Conservation (phyloP, 2,888 invertebrate species). For the Cheilosia scutellata region DNA sequence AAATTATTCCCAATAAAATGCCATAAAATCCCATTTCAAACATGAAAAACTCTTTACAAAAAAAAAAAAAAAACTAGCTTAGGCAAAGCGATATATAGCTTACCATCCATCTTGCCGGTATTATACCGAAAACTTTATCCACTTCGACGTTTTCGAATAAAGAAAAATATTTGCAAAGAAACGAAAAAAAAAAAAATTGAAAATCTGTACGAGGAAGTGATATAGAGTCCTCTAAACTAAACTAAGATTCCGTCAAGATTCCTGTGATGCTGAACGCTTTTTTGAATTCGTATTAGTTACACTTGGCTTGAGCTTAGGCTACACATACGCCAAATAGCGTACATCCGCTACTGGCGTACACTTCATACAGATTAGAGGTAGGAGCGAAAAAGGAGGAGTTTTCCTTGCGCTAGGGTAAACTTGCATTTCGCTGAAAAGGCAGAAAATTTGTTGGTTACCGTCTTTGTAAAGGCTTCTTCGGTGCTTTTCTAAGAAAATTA, state of each 20-base stretch:
- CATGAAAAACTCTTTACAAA: slow-evolving; percentile 12
- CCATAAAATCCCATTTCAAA: slow-evolving; percentile 41
- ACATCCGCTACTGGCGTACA: slow-evolving; percentile 43
- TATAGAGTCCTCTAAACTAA: slow-evolving; percentile 70
- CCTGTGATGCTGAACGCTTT: slow-evolving; percentile 65
- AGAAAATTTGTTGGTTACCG: slow-evolving; percentile 69
- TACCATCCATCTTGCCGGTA: background rate
- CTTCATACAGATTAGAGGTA: slow-evolving; percentile 47
- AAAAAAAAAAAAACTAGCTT: slow-evolving; percentile 14
- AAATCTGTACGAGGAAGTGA: slow-evolving; percentile 30
- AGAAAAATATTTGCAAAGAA: slow-evolving; percentile 40
- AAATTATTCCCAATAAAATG: slow-evolving; percentile 60
- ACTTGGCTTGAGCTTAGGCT: slow-evolving; percentile 68
- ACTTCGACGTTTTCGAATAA: slow-evolving; percentile 43
- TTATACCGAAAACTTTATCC: slow-evolving; percentile 55
- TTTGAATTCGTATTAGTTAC: slow-evolving; percentile 72
- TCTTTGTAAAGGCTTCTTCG: slow-evolving; percentile 67
- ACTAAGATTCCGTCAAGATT: slow-evolving; percentile 73
- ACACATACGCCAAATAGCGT: slow-evolving; percentile 71
- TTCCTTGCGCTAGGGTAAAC: slow-evolving; percentile 66
- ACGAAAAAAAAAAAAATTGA: slow-evolving; percentile 9
- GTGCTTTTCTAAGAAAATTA: slow-evolving; percentile 53
- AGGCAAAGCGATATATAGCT: slow-evolving; percentile 15
- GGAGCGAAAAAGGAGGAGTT: slow-evolving; percentile 24
- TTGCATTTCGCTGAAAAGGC: slow-evolving; percentile 71